Evolutionary conservation across 1,140 invertebrate genomes (phyloP).

Genomic region (Asbolus verrucosus): DNA sequence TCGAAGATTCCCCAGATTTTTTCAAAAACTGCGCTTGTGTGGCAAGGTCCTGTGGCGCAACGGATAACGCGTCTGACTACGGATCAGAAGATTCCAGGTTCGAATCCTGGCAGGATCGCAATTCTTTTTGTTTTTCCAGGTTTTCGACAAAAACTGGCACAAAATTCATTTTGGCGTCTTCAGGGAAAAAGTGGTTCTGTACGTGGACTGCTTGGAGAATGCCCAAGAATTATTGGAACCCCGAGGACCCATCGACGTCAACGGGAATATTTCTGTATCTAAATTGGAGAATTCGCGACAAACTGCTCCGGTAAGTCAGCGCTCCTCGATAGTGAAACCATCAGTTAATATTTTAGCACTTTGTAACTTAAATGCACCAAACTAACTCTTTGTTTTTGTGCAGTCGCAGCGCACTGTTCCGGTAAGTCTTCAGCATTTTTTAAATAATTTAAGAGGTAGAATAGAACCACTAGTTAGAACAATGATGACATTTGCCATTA

Average conservation of each 20-base stretch:
- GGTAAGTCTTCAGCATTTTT: slow-evolving; percentile 40
- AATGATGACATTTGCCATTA: too few species aligned
- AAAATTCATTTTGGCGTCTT: slow-evolving; percentile 83
- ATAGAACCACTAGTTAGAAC: neutral
- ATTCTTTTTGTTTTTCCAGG: slow-evolving; percentile 66
- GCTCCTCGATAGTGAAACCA: too few species aligned
- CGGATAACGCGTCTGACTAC: slow-evolving; percentile 80
- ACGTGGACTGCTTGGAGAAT: slow-evolving; percentile 76
- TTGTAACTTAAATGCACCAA: neutral
- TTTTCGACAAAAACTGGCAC: slow-evolving; percentile 85
- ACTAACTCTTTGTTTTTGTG: slow-evolving; percentile 32
- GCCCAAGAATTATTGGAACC: slow-evolving; percentile 66
- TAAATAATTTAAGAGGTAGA: neutral
- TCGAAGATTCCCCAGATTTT: neutral
- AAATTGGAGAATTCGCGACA: slow-evolving; percentile 69
- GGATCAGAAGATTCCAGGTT: slow-evolving; percentile 80
- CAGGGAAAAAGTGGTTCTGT: slow-evolving; percentile 74
- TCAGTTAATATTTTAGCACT: neutral
- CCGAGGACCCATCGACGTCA: slow-evolving; percentile 73
- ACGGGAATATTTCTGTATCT: slow-evolving; percentile 76
- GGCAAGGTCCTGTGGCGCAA: slow-evolving; percentile 74
- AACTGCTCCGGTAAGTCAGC: slow-evolving; percentile 76
- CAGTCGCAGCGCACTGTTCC: slow-evolving; percentile 39
- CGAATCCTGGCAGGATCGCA: slow-evolving; percentile 75
- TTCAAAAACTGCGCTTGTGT: neutral